Conservation (phyloP, 2,797 vertebrate genomes). For the Channa striata region DNA sequence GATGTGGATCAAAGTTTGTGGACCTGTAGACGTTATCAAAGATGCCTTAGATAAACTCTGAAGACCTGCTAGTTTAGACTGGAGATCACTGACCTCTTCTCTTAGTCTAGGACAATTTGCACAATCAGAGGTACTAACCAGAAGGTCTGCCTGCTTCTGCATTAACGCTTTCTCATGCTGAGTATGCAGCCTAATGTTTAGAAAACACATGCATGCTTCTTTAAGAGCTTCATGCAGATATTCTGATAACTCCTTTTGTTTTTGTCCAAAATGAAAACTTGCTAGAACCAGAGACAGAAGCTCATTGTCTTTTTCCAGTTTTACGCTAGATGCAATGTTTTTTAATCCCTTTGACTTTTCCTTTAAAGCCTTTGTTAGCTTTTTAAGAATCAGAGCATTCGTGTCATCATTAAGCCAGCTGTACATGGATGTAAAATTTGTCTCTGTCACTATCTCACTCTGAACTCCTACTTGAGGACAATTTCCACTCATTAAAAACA, state of each 20-base stretch:
- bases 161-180: conserved; percentile 62
- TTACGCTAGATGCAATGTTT: conserved; percentile 64
- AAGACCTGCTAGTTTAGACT: conserved; percentile 68
- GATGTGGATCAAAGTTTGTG: conserved; percentile 66
- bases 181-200: conserved; percentile 71
- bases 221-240: conserved; percentile 78
- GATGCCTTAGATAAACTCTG: conserved; percentile 54
- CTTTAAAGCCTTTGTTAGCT: conserved; percentile 71
- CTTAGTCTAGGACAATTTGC: conserved; percentile 74
- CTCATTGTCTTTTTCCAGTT: conserved; percentile 63
- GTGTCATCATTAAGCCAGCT: conserved; percentile 72
- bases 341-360: conserved; percentile 71
- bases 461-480: conserved; percentile 45
- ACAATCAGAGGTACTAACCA: conserved; percentile 55
- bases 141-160: conserved; percentile 39
- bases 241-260: conserved; percentile 56
- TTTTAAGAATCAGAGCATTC: conserved; percentile 65
- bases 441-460: conserved; percentile 25
- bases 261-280: conserved; percentile 51
- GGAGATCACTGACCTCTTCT: conserved; percentile 67
- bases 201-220: conserved; percentile 76
- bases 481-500: conserved; percentile 64
- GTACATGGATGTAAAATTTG: conserved; percentile 51
- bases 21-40: conserved; percentile 33
- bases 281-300: conserved; percentile 67